Evolutionary conservation across 2,113 vertebrate genomes (phyloP).

Genomic region (Psettodes erumei): DNA sequence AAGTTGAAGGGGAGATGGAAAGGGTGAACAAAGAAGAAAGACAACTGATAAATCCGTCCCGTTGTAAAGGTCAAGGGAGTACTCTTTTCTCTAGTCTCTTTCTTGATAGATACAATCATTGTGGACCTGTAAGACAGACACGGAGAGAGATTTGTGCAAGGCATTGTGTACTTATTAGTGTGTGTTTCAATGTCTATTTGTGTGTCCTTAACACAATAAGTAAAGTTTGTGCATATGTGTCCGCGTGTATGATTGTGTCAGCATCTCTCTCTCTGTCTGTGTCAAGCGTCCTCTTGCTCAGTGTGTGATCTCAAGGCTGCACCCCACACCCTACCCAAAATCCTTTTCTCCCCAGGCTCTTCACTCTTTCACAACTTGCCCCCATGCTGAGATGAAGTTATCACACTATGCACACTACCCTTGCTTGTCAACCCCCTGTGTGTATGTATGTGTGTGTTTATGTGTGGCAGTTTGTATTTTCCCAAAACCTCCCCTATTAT

Average conservation of each 20-base stretch:
- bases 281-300: slow-evolving; percentile 62
- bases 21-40: slow-evolving; percentile 5
- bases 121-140: slow-evolving; percentile 10
- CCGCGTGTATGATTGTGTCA: background rate
- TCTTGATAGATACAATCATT: slow-evolving; percentile 19
- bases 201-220: slow-evolving; percentile 7
- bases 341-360: slow-evolving; percentile 64
- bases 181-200: background rate
- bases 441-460: slow-evolving; percentile 17
- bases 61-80: slow-evolving; percentile 19
- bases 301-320: slow-evolving; percentile 47
- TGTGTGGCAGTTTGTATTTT: slow-evolving; percentile 12
- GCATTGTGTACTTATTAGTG: slow-evolving; percentile 1
- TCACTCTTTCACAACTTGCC: slow-evolving; percentile 56
- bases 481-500: slow-evolving; percentile 30
- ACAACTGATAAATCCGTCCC: slow-evolving; percentile 30
- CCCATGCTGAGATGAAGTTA: slow-evolving; percentile 76
- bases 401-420: slow-evolving; percentile 58
- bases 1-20: slow-evolving; percentile 29
- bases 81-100: background rate
- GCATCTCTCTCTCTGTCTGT: slow-evolving; percentile 33
- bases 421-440: slow-evolving; percentile 28
- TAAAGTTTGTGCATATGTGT: slow-evolving; percentile 24
- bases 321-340: slow-evolving; percentile 64
- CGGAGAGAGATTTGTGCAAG: background rate